phyloP scores from a whole-genome alignment of 2,888 invertebrate species.

The Cantharis lateralis region DNA sequence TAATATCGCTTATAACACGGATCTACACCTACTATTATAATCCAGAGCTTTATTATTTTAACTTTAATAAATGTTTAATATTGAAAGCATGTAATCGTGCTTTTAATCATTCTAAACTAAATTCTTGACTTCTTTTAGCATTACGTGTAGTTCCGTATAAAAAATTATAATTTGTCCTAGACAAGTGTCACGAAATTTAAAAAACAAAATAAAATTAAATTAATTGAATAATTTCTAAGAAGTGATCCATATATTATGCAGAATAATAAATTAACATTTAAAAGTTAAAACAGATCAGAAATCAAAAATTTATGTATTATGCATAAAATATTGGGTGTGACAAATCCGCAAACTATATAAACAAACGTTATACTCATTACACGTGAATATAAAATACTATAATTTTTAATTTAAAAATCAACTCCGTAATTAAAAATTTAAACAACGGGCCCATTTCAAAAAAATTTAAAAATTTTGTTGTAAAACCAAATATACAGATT shows the following conservation, averaged over 20 bases:
- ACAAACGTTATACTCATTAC: background rate
- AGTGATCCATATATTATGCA: background rate
- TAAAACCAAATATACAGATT: background rate
- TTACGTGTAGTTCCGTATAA: background rate
- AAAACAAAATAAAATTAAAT: background rate
- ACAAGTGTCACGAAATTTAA: background rate
- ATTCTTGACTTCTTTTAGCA: background rate
- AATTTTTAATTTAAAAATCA: background rate
- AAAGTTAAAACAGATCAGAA: background rate
- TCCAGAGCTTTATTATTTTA: slow-evolving; percentile 22
- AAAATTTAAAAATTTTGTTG: background rate
- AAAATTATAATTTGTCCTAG: background rate
- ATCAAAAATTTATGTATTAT: background rate
- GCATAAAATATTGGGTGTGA: background rate
- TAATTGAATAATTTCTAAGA: background rate
- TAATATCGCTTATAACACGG: slow-evolving; percentile 19
- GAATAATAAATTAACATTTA: background rate
- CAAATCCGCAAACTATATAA: background rate
- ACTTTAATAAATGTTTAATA: slow-evolving; percentile 24
- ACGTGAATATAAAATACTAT: background rate
- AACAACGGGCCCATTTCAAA: background rate
- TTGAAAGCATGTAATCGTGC: slow-evolving; percentile 19
- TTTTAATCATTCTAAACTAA: slow-evolving; percentile 6
- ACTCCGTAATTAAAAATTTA: background rate
- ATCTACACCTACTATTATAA: slow-evolving; percentile 19